Evolutionary conservation across 2,113 vertebrate genomes (phyloP).

Genomic region (Thermophis baileyi): DNA sequence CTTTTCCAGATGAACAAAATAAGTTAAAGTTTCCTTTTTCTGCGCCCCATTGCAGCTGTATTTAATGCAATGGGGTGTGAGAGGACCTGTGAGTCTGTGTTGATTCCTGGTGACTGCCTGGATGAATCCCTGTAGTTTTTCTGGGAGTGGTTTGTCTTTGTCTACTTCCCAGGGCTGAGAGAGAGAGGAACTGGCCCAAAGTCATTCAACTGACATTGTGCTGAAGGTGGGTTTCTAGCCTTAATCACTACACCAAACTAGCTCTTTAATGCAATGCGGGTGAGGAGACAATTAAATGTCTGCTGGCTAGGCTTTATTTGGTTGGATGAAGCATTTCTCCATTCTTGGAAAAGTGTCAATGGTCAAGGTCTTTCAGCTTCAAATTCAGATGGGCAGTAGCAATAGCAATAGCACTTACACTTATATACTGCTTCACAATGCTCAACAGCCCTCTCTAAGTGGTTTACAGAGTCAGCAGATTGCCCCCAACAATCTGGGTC

Average conservation of each 20-base stretch:
- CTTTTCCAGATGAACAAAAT: neutral
- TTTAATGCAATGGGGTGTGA: neutral
- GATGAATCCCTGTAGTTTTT: neutral
- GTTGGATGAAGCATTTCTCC: neutral
- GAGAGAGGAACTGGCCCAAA: neutral
- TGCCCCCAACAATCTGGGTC: too few relatives aligned
- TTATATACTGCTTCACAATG: too few relatives aligned
- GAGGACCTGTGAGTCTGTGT: neutral
- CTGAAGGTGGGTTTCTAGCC: neutral
- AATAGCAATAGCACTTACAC: too few relatives aligned
- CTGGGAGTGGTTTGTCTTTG: neutral
- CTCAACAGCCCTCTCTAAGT: too few relatives aligned
- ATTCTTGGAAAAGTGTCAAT: neutral
- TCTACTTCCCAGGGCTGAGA: neutral
- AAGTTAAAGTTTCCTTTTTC: neutral
- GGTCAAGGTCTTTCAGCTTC: neutral
- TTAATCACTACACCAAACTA: neutral
- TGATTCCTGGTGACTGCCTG: neutral
- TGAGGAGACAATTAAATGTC: neutral
- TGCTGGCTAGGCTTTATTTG: neutral
- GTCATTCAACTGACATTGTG: neutral
- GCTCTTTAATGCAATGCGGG: neutral
- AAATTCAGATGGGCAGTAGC: neutral
- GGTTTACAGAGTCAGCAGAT: too few relatives aligned
- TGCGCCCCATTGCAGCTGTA: neutral